These are phyloP conservation scores for Brachycybe producta DNA, from an alignment of 2,888 invertebrate species.

Conservation along the genomic window DNA sequence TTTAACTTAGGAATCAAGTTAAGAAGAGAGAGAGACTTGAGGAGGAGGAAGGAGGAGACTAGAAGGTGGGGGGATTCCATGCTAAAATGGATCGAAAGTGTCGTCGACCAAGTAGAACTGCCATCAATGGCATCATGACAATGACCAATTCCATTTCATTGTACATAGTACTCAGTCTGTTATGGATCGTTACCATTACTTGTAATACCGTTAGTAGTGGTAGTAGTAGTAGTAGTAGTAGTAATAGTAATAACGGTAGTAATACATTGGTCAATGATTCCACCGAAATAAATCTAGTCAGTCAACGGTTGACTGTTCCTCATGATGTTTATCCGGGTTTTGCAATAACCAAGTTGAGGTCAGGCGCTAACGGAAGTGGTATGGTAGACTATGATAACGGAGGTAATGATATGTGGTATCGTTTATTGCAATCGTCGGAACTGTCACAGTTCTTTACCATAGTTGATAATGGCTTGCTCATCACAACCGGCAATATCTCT, in stretches of 20 bases:
- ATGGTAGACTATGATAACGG: not conserved
- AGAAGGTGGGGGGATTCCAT: too few relatives aligned
- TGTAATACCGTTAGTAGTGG: not conserved
- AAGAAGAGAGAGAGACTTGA: too few relatives aligned
- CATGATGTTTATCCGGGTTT: conserved; percentile 83
- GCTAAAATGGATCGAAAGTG: too few relatives aligned
- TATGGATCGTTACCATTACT: too few relatives aligned
- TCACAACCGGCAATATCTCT: conserved; percentile 75
- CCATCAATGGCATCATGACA: too few relatives aligned
- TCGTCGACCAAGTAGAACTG: too few relatives aligned
- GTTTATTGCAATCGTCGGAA: conserved; percentile 15
- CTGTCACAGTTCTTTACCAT: conserved; percentile 51
- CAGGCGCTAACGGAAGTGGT: conserved; percentile 22
- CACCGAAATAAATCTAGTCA: conserved; percentile 6
- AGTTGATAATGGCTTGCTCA: conserved; percentile 71
- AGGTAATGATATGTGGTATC: conserved; percentile 2
- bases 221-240: not conserved
- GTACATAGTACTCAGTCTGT: too few relatives aligned
- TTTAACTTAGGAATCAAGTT: too few relatives aligned
- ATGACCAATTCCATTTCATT: too few relatives aligned
- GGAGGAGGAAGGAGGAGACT: too few relatives aligned
- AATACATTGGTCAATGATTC: not conserved
- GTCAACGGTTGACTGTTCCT: conserved; percentile 47
- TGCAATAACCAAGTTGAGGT: conserved; percentile 64
- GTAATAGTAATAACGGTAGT: not conserved